These are phyloP conservation scores for Yponomeuta malinellus DNA, from an alignment of 2,888 invertebrate species.

Conservation along the genomic window DNA sequence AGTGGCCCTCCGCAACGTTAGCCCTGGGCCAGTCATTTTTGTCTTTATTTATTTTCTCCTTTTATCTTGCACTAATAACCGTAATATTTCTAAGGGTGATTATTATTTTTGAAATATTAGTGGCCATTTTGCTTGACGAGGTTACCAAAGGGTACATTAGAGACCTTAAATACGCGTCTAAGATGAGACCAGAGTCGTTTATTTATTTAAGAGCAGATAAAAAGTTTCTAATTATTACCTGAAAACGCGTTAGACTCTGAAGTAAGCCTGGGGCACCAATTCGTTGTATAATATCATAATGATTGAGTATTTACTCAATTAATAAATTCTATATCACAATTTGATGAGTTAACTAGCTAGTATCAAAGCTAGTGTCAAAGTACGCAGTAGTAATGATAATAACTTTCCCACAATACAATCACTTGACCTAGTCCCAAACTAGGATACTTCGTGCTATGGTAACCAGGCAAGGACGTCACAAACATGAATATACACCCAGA, in stretches of 20 bases:
- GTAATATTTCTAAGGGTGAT: slow-evolving; percentile 53
- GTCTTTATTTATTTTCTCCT: slow-evolving; percentile 49
- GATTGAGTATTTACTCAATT: too few species aligned
- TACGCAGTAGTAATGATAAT: too few species aligned
- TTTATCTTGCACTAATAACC: slow-evolving; percentile 53
- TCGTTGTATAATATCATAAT: neutral
- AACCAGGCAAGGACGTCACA: too few species aligned
- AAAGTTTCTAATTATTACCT: neutral
- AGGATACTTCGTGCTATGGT: too few species aligned
- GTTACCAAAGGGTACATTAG: neutral
- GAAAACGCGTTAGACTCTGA: neutral
- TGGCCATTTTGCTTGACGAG: neutral
- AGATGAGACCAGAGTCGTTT: neutral
- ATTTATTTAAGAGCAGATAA: neutral
- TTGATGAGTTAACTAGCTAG: too few species aligned
- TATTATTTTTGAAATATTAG: slow-evolving; percentile 48
- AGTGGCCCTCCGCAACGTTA: slow-evolving; percentile 60
- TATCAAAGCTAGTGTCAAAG: too few species aligned
- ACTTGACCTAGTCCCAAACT: too few species aligned
- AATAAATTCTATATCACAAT: too few species aligned
- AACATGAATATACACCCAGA: too few species aligned
- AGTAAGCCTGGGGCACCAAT: neutral
- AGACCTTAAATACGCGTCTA: neutral
- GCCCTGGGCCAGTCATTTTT: slow-evolving; percentile 50
- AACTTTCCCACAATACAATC: too few species aligned